phyloP scores from a whole-genome alignment of 1,140 invertebrate species.

The Fopius arisanus region DNA sequence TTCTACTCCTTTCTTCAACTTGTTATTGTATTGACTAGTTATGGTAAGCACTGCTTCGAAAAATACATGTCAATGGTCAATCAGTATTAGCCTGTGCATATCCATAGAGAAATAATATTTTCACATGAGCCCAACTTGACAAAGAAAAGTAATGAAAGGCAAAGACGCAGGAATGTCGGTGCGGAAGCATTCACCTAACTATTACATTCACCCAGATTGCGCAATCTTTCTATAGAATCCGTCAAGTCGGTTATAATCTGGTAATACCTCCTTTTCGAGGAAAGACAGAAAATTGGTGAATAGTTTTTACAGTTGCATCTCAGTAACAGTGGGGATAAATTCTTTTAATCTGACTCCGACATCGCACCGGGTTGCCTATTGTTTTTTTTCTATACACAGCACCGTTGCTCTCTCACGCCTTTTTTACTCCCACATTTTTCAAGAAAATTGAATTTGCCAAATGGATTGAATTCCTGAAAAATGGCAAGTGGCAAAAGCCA shows the following conservation, averaged over 20 bases:
- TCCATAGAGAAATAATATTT: not conserved
- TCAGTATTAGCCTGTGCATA: not conserved
- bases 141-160: not conserved
- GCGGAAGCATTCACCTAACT: slow-evolving; percentile 15
- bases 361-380: not conserved
- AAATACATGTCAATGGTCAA: not conserved
- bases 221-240: not conserved
- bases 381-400: not conserved
- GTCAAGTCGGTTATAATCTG: not conserved
- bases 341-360: not conserved
- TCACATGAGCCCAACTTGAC: not conserved
- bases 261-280: not conserved
- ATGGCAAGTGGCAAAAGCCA: not conserved
- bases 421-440: not conserved
- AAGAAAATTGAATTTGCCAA: not conserved
- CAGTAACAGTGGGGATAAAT: not conserved
- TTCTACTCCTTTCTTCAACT: too few relatives aligned
- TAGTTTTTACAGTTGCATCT: not conserved
- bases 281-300: not conserved
- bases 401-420: not conserved
- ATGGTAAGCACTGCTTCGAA: too few relatives aligned
- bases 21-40: too few relatives aligned
- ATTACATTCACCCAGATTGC: slow-evolving; percentile 26
- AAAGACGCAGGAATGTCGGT: not conserved
- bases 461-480: not conserved